Evolutionary conservation across 2,888 invertebrate species (phyloP), one percentile per base, ranked within the genome.

Genomic region (Papilio demoleus): DNA sequence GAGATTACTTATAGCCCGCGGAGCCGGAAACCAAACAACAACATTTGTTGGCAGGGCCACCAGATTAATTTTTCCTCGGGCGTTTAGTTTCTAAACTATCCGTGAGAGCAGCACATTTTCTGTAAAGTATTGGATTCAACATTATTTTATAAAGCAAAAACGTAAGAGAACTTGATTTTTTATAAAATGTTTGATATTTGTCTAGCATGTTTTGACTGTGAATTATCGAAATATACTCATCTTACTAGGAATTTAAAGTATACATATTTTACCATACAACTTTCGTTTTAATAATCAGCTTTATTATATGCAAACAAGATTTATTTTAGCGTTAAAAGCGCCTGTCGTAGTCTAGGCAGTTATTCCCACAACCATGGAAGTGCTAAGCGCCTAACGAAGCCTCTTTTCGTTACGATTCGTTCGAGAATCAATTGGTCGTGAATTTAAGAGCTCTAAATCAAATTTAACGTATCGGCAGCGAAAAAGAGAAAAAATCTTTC

Each of bases 21-120:
- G 82, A 82, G 80, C 78, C 74, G 74, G 77, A 78, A 79, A 81
- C 85, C 88, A 88, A 89, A 90, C 89, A 88, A 90, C 86, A 89
- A 88, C 89, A 88, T 89, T 90, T 88, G 88, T 81, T 82, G 84
- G 85, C 78, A 80, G 83, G 84, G 85, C 84, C 86, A 86, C 84
- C 83, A 88, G 87, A 89, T 90, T 89, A 88, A 88, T 88, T 90
- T 90, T 88, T 88, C 87, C 85, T 79, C 81, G 73, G 86, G 86
- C 86, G 81, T 85, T 88, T 85, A 81, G 83, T 82, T 83, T 77
- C 75, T 75, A 71, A 78, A 77, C 77, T 68, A 73, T 74, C 72
- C 74, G 72, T 68, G 70, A 68, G 40, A 53, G 38, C 47, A 67
- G 19, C 42, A 53, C 50, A 53, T 67, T 61, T 31, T 38, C 50